Evolutionary conservation across 2,888 invertebrate genomes (phyloP).

Genomic region (Drosophila mimetica): DNA sequence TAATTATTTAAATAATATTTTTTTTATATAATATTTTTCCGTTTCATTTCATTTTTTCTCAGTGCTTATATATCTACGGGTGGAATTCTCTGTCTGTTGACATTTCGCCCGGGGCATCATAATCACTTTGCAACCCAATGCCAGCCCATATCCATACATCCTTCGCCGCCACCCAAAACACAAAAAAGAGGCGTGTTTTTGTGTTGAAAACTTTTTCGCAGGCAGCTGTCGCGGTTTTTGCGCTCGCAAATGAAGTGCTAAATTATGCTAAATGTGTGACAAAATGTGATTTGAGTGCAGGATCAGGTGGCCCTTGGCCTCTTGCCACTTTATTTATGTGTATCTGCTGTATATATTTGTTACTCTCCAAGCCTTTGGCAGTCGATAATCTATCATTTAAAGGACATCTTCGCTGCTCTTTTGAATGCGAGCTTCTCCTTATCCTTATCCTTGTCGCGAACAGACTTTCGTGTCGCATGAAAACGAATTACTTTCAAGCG

Average conservation of each 20-base stretch:
- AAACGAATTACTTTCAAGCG: conserved; percentile 63
- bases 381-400: conserved; percentile 15
- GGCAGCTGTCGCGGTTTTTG: conserved; percentile 61
- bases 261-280: conserved; percentile 70
- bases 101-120: conserved; percentile 45
- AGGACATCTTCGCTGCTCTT: conserved; percentile 7
- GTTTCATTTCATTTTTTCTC: neutral
- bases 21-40: too few species aligned
- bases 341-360: neutral
- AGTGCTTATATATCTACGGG: conserved; percentile 3
- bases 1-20: too few species aligned
- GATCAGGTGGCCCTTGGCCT: conserved; percentile 20
- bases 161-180: conserved; percentile 9
- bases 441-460: conserved; percentile 29
- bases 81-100: conserved; percentile 17
- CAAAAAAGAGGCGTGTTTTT: conserved; percentile 1
- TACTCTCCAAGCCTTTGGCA: conserved; percentile 19
- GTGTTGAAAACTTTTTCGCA: conserved; percentile 23
- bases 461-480: conserved; percentile 40
- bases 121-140: conserved; percentile 66
- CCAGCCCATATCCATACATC: conserved; percentile 38
- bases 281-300: conserved; percentile 55
- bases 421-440: conserved; percentile 2
- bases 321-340: neutral
- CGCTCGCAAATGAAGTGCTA: conserved; percentile 65